These are phyloP conservation scores for Dynastes hyllus DNA, from an alignment of 2,888 invertebrate genomes.

Conservation along the genomic window DNA sequence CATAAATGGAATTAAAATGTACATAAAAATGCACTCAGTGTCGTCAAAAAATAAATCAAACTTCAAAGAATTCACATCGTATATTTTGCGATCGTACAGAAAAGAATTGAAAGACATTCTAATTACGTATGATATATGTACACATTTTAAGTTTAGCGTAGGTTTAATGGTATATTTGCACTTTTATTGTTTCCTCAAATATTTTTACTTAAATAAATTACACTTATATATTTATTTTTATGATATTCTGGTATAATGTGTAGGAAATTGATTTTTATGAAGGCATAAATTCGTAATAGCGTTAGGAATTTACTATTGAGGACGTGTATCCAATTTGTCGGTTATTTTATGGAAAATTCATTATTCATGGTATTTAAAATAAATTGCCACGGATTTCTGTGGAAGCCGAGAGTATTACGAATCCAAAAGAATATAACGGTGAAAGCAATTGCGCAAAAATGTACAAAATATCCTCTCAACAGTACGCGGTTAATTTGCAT, in stretches of 20 bases:
- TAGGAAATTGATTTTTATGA: background rate
- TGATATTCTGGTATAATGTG: background rate
- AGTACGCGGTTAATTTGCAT: too few species aligned
- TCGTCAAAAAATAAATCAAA: too few species aligned
- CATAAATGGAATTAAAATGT: too few species aligned
- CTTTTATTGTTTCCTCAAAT: background rate
- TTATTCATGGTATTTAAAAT: background rate
- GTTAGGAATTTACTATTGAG: slow-evolving; percentile 3
- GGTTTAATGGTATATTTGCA: background rate
- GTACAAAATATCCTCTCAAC: too few species aligned
- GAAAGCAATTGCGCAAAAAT: background rate
- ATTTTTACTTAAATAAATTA: background rate
- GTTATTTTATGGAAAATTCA: background rate
- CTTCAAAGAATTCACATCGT: too few species aligned
- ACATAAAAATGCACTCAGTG: too few species aligned
- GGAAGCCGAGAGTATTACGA: background rate
- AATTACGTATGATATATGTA: too few species aligned
- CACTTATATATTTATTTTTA: background rate
- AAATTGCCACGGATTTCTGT: background rate
- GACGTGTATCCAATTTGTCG: background rate
- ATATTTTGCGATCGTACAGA: background rate
- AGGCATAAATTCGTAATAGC: slow-evolving; percentile 3
- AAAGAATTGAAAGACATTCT: background rate
- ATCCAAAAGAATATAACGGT: background rate
- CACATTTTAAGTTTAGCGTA: slow-evolving; percentile 3